These are phyloP conservation scores for Gila robusta DNA, from an alignment of 2,797 vertebrate species.

Conservation along the genomic window DNA sequence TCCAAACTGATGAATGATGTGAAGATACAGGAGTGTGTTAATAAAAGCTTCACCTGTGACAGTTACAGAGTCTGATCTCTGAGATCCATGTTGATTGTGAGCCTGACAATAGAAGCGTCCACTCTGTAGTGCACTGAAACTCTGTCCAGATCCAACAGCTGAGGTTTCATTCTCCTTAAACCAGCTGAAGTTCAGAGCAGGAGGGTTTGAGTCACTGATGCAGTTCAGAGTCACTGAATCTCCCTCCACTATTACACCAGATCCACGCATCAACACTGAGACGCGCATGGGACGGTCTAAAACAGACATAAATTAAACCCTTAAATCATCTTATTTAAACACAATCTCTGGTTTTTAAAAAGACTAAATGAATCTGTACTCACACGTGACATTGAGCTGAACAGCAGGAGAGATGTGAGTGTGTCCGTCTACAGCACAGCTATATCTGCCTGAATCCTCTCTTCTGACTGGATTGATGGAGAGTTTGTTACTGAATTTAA, in stretches of 20 bases:
- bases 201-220: constrained; percentile 35
- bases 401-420: too few species aligned
- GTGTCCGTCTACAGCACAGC: too few species aligned
- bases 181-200: constrained; percentile 11
- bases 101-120: background rate
- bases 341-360: too few species aligned
- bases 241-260: background rate
- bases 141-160: constrained; percentile 1
- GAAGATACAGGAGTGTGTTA: too few species aligned
- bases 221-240: constrained; percentile 40
- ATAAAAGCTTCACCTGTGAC: background rate
- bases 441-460: too few species aligned
- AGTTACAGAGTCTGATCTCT: background rate
- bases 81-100: constrained; percentile 6
- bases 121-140: constrained; percentile 8
- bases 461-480: too few species aligned
- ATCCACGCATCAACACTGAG: background rate
- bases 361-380: too few species aligned
- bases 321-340: too few species aligned
- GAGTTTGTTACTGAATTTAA: too few species aligned
- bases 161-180: background rate
- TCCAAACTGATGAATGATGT: too few species aligned
- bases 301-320: too few species aligned
- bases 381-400: too few species aligned
- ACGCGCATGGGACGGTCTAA: background rate